phyloP scores from a whole-genome alignment of 2,113 vertebrate genomes.

The Thinocorus orbignyianus region DNA sequence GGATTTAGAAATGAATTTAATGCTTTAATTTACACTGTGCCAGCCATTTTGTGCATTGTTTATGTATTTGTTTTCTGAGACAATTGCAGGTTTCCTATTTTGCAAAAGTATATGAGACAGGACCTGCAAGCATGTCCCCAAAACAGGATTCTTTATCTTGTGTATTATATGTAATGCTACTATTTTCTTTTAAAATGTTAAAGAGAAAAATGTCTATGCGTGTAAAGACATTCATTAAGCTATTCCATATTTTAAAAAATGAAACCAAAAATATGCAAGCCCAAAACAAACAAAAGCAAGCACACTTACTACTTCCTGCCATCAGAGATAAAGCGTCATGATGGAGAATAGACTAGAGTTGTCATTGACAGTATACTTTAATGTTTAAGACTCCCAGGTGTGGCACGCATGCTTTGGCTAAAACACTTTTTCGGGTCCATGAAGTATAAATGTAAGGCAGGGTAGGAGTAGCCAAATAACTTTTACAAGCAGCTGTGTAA shows the following conservation, averaged over 20 bases:
- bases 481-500: background rate
- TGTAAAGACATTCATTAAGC: background rate
- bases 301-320: background rate
- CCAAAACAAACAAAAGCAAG: background rate
- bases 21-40: slow-evolving; percentile 57
- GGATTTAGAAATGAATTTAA: slow-evolving; percentile 65
- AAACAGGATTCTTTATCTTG: background rate
- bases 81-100: background rate
- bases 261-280: background rate
- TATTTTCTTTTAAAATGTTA: background rate
- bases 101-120: background rate
- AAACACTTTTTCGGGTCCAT: background rate
- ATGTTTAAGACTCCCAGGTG: background rate
- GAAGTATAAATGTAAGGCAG: background rate
- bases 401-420: background rate
- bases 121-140: background rate
- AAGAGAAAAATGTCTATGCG: background rate
- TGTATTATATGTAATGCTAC: background rate
- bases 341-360: background rate
- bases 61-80: background rate
- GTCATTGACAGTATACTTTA: background rate
- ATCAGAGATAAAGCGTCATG: background rate
- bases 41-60: slow-evolving; percentile 26
- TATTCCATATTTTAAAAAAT: background rate
- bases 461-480: background rate